Evolutionary conservation across 2,888 invertebrate species (phyloP).

Genomic region (Blastobasis adustella): DNA sequence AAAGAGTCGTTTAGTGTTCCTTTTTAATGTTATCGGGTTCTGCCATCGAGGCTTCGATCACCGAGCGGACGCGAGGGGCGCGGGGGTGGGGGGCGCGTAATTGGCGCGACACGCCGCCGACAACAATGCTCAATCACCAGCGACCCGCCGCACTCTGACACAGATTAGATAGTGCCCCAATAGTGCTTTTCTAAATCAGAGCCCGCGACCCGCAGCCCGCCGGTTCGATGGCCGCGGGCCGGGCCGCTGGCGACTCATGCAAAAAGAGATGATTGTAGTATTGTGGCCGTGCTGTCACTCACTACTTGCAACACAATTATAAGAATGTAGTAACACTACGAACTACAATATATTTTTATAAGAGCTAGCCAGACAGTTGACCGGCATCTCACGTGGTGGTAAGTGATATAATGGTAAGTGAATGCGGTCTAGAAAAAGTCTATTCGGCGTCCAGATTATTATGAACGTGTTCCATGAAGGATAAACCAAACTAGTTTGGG

Average conservation of each 20-base stretch:
- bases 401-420: too few relatives aligned
- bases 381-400: too few relatives aligned
- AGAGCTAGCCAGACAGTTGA: too few relatives aligned
- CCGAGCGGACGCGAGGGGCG: neutral
- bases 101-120: constrained; percentile 4
- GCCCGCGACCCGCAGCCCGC: constrained; percentile 1
- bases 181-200: constrained; percentile 14
- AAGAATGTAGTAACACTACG: too few relatives aligned
- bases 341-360: too few relatives aligned
- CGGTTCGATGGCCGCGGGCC: neutral
- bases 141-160: neutral
- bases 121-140: neutral
- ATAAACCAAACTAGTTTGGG: too few relatives aligned
- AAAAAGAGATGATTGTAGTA: neutral
- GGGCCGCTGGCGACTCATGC: neutral
- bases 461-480: too few relatives aligned
- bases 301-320: too few relatives aligned
- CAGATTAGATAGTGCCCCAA: neutral
- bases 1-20: neutral
- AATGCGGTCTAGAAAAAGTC: too few relatives aligned
- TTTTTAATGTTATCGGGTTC: neutral
- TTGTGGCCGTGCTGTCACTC: too few relatives aligned
- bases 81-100: constrained; percentile 10
- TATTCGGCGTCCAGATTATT: too few relatives aligned
- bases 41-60: neutral